Conservation (phyloP, 2,888 invertebrate species). For the Drosophila atripex region DNA sequence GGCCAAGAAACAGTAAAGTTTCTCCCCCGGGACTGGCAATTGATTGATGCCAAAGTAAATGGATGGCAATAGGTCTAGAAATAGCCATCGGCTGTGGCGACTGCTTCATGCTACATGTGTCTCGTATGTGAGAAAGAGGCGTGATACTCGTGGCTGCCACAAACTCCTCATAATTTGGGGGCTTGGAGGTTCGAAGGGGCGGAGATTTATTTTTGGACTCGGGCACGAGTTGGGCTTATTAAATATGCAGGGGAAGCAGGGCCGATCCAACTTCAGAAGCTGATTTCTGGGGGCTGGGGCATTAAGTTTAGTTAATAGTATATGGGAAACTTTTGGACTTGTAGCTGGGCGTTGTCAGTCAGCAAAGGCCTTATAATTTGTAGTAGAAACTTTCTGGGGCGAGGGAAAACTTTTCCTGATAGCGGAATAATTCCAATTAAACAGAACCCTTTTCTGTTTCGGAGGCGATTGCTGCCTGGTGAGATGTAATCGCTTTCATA, state of each 20-base stretch:
- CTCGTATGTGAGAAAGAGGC: constrained; percentile 13
- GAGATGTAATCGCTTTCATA: neutral
- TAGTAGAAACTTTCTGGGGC: constrained; percentile 18
- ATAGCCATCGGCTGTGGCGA: constrained; percentile 12
- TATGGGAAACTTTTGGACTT: neutral
- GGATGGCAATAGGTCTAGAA: constrained; percentile 29
- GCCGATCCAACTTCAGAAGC: constrained; percentile 15
- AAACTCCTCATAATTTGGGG: constrained; percentile 26
- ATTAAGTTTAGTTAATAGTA: constrained; percentile 41
- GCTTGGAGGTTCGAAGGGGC: neutral
- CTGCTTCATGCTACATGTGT: neutral
- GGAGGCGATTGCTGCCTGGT: neutral
- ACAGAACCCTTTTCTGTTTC: neutral
- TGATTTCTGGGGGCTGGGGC: constrained; percentile 14
- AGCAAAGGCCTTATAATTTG: constrained; percentile 9
- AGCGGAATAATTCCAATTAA: neutral
- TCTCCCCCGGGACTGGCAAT: constrained; percentile 43
- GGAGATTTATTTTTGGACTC: constrained; percentile 31
- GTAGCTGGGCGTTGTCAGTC: constrained; percentile 18
- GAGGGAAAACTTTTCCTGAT: neutral
- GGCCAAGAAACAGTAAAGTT: constrained; percentile 20
- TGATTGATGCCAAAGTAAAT: constrained; percentile 64
- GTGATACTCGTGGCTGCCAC: constrained; percentile 21
- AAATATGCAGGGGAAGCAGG: constrained; percentile 30
- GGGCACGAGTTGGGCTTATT: constrained; percentile 20